phyloP scores from a whole-genome alignment of 2,888 invertebrate species.

The Podabrus alpinus region DNA sequence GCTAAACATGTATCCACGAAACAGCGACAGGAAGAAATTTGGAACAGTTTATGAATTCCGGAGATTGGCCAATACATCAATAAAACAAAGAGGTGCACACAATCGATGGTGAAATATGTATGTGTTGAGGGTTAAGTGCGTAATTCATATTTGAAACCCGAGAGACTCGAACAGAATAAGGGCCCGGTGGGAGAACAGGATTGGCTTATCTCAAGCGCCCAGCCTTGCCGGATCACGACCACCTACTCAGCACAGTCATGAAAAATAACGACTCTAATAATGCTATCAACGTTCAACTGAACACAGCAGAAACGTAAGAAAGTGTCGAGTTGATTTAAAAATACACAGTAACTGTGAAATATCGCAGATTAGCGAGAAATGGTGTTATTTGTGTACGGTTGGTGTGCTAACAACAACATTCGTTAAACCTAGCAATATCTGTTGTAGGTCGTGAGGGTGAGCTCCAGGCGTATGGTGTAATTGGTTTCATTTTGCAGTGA shows the following conservation, averaged over 20 bases:
- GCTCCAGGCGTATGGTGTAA: slow-evolving; percentile 38
- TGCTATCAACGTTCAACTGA: slow-evolving; percentile 48
- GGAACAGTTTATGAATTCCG: not conserved
- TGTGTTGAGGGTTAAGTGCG: slow-evolving; percentile 46
- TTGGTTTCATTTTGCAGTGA: slow-evolving; percentile 47
- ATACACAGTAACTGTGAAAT: slow-evolving; percentile 41
- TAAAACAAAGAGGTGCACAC: slow-evolving; percentile 29
- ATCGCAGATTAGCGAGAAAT: slow-evolving; percentile 38
- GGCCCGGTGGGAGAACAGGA: slow-evolving; percentile 37
- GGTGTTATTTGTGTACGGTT: slow-evolving; percentile 34
- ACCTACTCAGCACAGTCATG: slow-evolving; percentile 42
- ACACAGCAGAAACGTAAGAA: slow-evolving; percentile 44
- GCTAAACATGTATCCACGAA: not conserved
- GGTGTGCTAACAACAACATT: slow-evolving; percentile 31
- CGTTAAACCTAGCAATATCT: slow-evolving; percentile 31
- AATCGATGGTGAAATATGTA: slow-evolving; percentile 45
- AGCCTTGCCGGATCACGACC: slow-evolving; percentile 46
- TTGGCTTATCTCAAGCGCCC: slow-evolving; percentile 51
- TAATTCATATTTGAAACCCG: slow-evolving; percentile 48
- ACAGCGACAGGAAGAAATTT: not conserved
- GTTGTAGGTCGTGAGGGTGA: slow-evolving; percentile 27
- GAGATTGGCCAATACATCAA: slow-evolving; percentile 17
- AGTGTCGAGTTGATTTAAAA: slow-evolving; percentile 39
- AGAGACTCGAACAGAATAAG: slow-evolving; percentile 37
- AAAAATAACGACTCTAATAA: slow-evolving; percentile 54